phyloP scores from a whole-genome alignment of 2,888 invertebrate species.

The Micropterix aruncella region DNA sequence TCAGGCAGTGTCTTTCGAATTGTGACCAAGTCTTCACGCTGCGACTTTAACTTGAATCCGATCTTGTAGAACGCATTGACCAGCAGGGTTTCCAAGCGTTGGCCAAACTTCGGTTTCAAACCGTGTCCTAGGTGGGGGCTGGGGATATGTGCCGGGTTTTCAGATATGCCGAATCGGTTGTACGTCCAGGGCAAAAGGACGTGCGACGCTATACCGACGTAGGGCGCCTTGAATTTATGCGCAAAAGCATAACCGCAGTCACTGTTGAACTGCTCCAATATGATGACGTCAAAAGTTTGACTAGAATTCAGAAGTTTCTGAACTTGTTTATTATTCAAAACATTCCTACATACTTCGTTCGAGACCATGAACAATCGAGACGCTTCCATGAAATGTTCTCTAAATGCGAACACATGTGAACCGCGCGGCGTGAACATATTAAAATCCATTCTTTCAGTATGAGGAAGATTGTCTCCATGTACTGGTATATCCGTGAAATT shows the following conservation, averaged over 20 bases:
- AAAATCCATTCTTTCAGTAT: neutral
- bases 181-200: neutral
- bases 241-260: neutral
- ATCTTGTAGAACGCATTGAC: slow-evolving; percentile 19
- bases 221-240: neutral
- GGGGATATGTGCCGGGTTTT: neutral
- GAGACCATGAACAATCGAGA: neutral
- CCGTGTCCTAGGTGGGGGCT: neutral
- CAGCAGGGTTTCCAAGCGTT: neutral
- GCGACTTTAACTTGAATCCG: slow-evolving; percentile 7
- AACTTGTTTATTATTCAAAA: neutral
- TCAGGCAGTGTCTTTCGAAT: slow-evolving; percentile 29
- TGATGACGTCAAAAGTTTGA: neutral
- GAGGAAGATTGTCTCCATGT: neutral
- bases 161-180: neutral
- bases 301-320: neutral
- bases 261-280: neutral
- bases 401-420: too few relatives aligned
- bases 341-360: neutral
- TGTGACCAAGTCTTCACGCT: slow-evolving; percentile 21
- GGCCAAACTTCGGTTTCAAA: neutral
- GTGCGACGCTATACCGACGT: neutral
- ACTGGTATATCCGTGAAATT: neutral
- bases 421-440: neutral
- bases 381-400: neutral